Base-by-base conservation (phyloP, 2,888 invertebrate species). In the Agrochola macilenta region DNA sequence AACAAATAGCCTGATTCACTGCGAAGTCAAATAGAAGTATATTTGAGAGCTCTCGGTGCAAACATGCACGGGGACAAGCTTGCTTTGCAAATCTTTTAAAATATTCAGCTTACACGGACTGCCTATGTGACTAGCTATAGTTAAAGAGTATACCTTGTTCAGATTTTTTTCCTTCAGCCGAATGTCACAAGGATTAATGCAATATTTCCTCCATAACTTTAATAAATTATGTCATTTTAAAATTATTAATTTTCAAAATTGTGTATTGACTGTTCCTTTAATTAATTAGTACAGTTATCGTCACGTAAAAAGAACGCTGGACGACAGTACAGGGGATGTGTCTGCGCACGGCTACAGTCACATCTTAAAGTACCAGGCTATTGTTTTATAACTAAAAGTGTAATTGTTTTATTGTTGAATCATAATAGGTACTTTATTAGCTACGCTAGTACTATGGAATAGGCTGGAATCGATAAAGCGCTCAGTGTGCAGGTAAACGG, bases 71-170 rank as follows among this genome's bases (percentile, higher is more conserved):
- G 72, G 76, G 77, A 86, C 87, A 81, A 78, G 81, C 79, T 89
- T 88, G 82, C 87, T 88, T 84, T 80, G 83, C 83, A 82, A 87
- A 87, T 87, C 81, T 85, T 86, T 86, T 88, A 80, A 90, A 88
- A 86, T 88, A 89, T 90, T 88, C 86, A 86, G 79, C 86, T 78
- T 83, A 52, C 39, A 64, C 35, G 20, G 49, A 69, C 69, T 79
- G 74, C 74, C 64, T 79, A 30, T 52, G 49, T 71, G 60, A 81
- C 54, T 64, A 69, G 58, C 30, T 43, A 54, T 52, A 66, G 75
- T 72, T 63, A 23, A 69, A 46, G 57, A 30, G 49, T 61, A 57
- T 20, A 43, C 46, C 69, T 23, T 35, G 30, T 46, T 12, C 23
- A 26, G 64, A 58, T 58, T 58, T 26, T 26, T 78, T 66, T 60